Evolutionary conservation across 1,140 invertebrate genomes (phyloP), one percentile per base, ranked within the genome.

Genomic region (Heliconius hewitsoni): DNA sequence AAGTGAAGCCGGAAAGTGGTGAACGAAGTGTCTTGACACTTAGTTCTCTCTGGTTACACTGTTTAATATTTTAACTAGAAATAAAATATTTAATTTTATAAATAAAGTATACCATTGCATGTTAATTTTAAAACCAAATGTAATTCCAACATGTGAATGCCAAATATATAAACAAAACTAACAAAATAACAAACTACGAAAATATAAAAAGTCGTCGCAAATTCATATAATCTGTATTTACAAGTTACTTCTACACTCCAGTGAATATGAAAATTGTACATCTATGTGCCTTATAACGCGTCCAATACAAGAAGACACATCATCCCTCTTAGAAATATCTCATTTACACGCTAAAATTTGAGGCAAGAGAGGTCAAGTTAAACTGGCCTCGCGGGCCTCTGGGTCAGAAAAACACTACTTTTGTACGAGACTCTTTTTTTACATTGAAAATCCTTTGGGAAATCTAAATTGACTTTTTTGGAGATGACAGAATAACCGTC

Each of bases 371-470:
- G 78, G 27, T 30, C 78, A 75, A 70, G 39, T 42, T 71, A 71
- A 30, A 50, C 60, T 71, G 70, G 78, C 60, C 46, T 71, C 52
- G 71, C 42, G 50, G 74, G 71, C 19, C 78, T 46, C 73, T 74
- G 74, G 78, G 74, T 73, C 74, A 75, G 27, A 57, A 76, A 80
- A 80, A 80, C 78, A 80, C 74, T 76, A 80, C 66, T 80, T 80
- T 80, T 73, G 74, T 80, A 80, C 71, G 70, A 80, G 74, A 80
- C 18, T 52, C 50, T 80, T 80, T 80, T 79, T 80, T 76, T 75
- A 76, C 74, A 50, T 57, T 60, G 60, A 46, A 80, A 80, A 80
- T 74, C 78, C 78, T 80, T 71, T 76, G 78, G 78, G 74, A 80
- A 19, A 13, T 60, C 70, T 34, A 80, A 80, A 80, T 80, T 80